These are phyloP conservation scores for Acanthosepion pharaonis DNA, from an alignment of 2,888 invertebrate genomes.

Conservation along the genomic window DNA sequence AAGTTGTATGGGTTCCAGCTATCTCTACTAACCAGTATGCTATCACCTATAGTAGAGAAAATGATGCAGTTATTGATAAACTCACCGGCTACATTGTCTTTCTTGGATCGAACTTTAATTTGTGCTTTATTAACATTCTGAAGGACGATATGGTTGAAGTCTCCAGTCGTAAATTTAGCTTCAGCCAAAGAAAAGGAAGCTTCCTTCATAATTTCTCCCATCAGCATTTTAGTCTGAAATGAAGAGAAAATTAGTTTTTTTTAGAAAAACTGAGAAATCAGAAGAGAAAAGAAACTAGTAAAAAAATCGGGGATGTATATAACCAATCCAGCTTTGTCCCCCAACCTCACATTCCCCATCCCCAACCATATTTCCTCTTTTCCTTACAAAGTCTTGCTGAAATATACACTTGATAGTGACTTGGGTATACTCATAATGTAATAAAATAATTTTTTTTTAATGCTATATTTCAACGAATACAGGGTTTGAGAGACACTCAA, in stretches of 20 bases:
- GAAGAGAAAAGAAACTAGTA: not conserved
- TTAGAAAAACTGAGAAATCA: too few species aligned
- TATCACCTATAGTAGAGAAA: not conserved
- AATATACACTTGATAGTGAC: too few species aligned
- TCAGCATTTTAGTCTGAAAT: conserved; percentile 91
- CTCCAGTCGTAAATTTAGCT: conserved; percentile 98
- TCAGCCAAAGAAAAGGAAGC: conserved; percentile 98
- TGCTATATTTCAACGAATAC: too few species aligned
- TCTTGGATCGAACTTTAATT: conserved; percentile 92
- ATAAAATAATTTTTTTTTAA: too few species aligned
- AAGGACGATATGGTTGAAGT: conserved; percentile 97
- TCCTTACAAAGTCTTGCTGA: too few species aligned
- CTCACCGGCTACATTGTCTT: conserved; percentile 97
- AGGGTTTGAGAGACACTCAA: too few species aligned
- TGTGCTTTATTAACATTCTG: conserved; percentile 99
- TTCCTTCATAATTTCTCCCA: conserved; percentile 99
- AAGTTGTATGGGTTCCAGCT: not conserved
- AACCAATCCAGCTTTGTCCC: too few species aligned
- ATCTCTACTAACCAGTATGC: not conserved
- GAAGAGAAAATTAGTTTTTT: conserved; percentile 47
- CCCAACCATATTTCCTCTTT: too few species aligned
- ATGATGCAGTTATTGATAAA: not conserved
- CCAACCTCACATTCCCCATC: too few species aligned
- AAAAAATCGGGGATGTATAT: too few species aligned
- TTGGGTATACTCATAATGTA: too few species aligned